A percentile compares a stretch with the other conserved stretches of the same genome.
Conservation (phyloP, 1,140 invertebrate genomes). For the Penaeus japonicus region DNA sequence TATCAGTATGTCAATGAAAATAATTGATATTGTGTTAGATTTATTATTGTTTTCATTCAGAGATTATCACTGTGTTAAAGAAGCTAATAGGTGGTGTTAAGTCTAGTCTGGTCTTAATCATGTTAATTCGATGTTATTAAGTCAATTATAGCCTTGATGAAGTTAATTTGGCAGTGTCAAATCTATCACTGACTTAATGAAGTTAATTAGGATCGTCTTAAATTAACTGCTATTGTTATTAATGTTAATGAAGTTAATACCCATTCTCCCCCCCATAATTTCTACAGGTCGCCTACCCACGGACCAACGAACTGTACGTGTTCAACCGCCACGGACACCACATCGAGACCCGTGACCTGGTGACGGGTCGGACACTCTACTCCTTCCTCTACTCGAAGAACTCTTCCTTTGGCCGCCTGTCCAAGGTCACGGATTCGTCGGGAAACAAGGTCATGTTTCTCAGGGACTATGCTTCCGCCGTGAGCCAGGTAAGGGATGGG, state of each 20-base stretch:
- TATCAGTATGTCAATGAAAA: too few relatives aligned
- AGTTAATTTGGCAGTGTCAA: too few relatives aligned
- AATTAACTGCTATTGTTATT: too few relatives aligned
- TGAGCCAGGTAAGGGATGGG: slow-evolving; percentile 91
- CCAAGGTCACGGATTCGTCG: slow-evolving; percentile 89
- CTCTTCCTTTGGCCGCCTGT: slow-evolving; percentile 92
- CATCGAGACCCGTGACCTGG: slow-evolving; percentile 88
- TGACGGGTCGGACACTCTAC: slow-evolving; percentile 90
- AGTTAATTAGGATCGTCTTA: too few relatives aligned
- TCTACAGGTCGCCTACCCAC: slow-evolving; percentile 67
- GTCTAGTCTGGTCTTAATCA: too few relatives aligned
- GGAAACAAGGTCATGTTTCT: slow-evolving; percentile 93
- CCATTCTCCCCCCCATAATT: not conserved
- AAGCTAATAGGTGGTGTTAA: too few relatives aligned
- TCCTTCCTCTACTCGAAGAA: slow-evolving; percentile 97
- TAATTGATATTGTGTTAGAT: too few relatives aligned
- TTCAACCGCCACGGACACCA: slow-evolving; percentile 90
- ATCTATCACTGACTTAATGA: too few relatives aligned
- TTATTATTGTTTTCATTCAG: too few relatives aligned
- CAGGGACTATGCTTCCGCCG: slow-evolving; percentile 78
- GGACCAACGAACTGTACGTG: slow-evolving; percentile 90
- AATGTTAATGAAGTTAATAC: not conserved
- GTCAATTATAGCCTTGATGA: too few relatives aligned
- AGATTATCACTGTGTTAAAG: too few relatives aligned
- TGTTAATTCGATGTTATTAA: too few relatives aligned